These are phyloP conservation scores for Leucania comma DNA, from an alignment of 2,888 invertebrate genomes.

Conservation along the genomic window DNA sequence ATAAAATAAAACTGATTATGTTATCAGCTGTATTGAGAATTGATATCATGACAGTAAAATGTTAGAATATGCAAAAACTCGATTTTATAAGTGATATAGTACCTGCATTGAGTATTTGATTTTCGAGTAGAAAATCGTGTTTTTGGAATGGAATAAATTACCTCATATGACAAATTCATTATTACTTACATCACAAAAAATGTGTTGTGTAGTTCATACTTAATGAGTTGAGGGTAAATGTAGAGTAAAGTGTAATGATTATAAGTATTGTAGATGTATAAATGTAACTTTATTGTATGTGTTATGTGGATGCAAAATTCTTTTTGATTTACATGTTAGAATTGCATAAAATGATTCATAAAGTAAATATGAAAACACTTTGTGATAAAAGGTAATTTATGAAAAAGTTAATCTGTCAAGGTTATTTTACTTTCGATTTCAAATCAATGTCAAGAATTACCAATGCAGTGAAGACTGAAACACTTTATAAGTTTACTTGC, in stretches of 20 bases:
- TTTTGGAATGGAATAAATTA: constrained; percentile 55
- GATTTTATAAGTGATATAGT: constrained; percentile 35
- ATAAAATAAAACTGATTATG: constrained; percentile 45
- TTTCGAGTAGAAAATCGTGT: constrained; percentile 27
- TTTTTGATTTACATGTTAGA: constrained; percentile 9
- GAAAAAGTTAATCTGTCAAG: constrained; percentile 41
- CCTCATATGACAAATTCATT: constrained; percentile 55
- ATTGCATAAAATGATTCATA: constrained; percentile 13
- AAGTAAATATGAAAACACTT: constrained; percentile 40
- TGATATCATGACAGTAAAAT: constrained; percentile 41
- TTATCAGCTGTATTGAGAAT: constrained; percentile 52
- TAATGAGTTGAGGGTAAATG: constrained; percentile 26
- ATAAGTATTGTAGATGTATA: constrained; percentile 53
- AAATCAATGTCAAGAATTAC: constrained; percentile 59
- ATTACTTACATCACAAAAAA: constrained; percentile 20
- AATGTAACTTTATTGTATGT: constrained; percentile 43
- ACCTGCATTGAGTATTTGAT: constrained; percentile 44
- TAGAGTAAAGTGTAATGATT: constrained; percentile 40
- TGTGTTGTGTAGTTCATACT: constrained; percentile 31
- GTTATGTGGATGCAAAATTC: constrained; percentile 33
- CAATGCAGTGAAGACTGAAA: constrained; percentile 57
- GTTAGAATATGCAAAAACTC: constrained; percentile 43
- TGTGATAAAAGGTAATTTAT: constrained; percentile 66
- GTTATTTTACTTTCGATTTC: constrained; percentile 48
- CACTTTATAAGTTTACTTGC: constrained; percentile 48